Conservation (phyloP, 2,888 invertebrate species). For the Platynereis dumerilii region DNA sequence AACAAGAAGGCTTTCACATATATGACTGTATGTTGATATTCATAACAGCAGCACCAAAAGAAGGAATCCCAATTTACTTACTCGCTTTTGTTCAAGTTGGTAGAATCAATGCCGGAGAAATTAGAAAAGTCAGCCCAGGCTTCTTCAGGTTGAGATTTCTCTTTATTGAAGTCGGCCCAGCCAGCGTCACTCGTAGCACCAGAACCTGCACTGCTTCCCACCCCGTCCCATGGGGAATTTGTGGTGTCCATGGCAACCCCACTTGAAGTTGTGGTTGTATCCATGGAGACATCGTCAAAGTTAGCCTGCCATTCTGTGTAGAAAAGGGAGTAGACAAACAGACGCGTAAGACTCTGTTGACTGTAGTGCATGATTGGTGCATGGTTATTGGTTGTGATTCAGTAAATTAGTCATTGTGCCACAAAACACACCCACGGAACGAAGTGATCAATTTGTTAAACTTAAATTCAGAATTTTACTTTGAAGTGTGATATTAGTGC, state of each 20-base stretch:
- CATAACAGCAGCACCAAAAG: not conserved
- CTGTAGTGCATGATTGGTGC: too few species aligned
- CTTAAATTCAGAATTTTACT: too few species aligned
- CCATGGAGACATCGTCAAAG: conserved; percentile 18
- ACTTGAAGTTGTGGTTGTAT: conserved; percentile 7
- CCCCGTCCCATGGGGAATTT: conserved; percentile 19
- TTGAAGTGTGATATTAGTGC: too few species aligned
- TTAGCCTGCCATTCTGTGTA: conserved; percentile 9
- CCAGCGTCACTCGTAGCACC: conserved; percentile 5
- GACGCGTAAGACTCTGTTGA: too few species aligned
- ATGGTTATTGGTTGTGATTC: too few species aligned
- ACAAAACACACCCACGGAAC: too few species aligned
- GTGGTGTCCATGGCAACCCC: conserved; percentile 24
- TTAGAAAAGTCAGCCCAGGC: conserved; percentile 39
- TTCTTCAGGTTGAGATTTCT: conserved; percentile 24
- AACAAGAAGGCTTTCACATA: too few species aligned
- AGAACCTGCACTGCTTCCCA: conserved; percentile 1
- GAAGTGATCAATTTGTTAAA: too few species aligned
- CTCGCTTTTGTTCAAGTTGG: conserved; percentile 1
- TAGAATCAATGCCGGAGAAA: conserved; percentile 6
- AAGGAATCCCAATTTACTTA: not conserved
- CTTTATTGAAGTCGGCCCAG: conserved; percentile 28
- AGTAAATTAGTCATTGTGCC: too few species aligned
- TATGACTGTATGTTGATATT: too few species aligned
- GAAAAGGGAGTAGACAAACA: too few species aligned